Conservation (phyloP, 2,888 invertebrate species). For the Sympetrum striolatum region DNA sequence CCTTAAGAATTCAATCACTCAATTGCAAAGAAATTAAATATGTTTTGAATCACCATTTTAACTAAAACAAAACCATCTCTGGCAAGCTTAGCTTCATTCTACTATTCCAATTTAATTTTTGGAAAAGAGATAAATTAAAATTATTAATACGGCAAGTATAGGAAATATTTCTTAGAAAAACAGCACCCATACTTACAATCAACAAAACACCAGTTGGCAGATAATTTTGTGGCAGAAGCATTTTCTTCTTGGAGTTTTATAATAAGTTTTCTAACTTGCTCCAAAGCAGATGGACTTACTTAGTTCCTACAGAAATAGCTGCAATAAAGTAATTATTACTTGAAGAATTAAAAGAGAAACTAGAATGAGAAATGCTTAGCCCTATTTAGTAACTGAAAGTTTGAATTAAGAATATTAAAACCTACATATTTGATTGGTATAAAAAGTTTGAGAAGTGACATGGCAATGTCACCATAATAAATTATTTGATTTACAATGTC, state of each 20-base stretch:
- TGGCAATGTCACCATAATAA: neutral
- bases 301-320: conserved; percentile 81
- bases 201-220: conserved; percentile 92
- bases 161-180: no score
- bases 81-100: no score
- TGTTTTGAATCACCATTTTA: no score
- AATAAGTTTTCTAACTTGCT: conserved; percentile 80
- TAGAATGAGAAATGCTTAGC: no score
- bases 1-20: no score
- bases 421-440: neutral
- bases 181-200: conserved; percentile 79
- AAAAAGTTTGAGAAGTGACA: neutral
- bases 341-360: no score
- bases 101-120: no score
- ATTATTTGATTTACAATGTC: neutral
- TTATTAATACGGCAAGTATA: no score
- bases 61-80: no score
- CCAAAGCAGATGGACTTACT: conserved; percentile 81
- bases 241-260: conserved; percentile 77
- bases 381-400: no score
- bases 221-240: conserved; percentile 63
- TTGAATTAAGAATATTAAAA: neutral
- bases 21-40: no score
- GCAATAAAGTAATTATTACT: conserved; percentile 53
- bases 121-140: no score